A percentile compares a stretch with the other conserved stretches of the same genome.
Conservation (phyloP, 2,888 invertebrate genomes). For the Erebia ligea region DNA sequence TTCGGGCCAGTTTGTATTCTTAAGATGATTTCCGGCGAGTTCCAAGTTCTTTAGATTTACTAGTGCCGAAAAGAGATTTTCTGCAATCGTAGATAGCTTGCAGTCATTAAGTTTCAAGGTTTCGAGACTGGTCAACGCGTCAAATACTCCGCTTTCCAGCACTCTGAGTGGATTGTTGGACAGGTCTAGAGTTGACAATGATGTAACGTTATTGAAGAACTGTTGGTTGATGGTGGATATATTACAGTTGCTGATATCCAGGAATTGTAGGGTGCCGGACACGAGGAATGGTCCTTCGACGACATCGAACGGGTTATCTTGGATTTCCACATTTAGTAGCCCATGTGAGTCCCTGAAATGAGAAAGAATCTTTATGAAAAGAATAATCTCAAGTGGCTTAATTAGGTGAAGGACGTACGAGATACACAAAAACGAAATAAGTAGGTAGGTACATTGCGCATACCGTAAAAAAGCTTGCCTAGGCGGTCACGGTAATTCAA, state of each 20-base stretch:
- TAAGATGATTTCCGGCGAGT: constrained; percentile 83
- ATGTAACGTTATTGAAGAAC: constrained; percentile 87
- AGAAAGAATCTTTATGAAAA: constrained; percentile 29
- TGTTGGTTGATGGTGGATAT: constrained; percentile 82
- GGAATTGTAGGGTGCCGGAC: constrained; percentile 85
- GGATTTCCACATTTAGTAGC: constrained; percentile 87
- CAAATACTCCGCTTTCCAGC: constrained; percentile 84
- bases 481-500: constrained; percentile 60
- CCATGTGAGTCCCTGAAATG: constrained; percentile 85
- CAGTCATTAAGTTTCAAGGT: constrained; percentile 86
- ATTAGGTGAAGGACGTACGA: background rate
- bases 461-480: background rate
- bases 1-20: constrained; percentile 83
- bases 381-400: constrained; percentile 9
- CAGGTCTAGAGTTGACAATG: constrained; percentile 86
- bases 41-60: constrained; percentile 86
- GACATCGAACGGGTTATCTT: constrained; percentile 85
- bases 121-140: constrained; percentile 85
- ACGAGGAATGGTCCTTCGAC: constrained; percentile 86
- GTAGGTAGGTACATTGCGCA: background rate
- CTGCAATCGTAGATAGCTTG: constrained; percentile 82
- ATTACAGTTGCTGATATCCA: constrained; percentile 87
- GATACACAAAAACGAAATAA: background rate
- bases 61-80: constrained; percentile 82
- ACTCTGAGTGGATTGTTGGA: constrained; percentile 86